phyloP scores from a whole-genome alignment of 2,888 invertebrate genomes.

The Stenodera caucasica region DNA sequence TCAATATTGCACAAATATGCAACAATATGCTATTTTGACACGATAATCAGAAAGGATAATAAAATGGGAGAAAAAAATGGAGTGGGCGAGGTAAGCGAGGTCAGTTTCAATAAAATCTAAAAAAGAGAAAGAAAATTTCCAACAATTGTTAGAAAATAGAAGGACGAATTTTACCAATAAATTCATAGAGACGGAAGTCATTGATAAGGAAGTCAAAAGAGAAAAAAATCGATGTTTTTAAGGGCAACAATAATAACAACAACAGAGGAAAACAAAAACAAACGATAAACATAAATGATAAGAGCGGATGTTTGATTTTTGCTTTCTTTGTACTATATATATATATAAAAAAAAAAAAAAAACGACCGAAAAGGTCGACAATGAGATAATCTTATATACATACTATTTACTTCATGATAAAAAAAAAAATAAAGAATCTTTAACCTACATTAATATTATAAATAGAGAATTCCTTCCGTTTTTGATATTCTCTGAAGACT shows the following conservation, averaged over 20 bases:
- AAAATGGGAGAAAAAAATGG: slow-evolving; percentile 6
- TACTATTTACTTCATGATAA: background rate
- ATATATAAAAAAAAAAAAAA: background rate
- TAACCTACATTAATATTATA: background rate
- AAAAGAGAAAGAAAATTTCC: slow-evolving; percentile 12
- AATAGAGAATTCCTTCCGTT: background rate
- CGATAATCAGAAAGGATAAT: background rate
- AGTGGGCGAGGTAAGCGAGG: too few species aligned
- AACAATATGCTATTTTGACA: background rate
- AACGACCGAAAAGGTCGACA: background rate
- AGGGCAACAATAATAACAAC: too few species aligned
- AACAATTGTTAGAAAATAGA: background rate
- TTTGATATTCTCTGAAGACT: too few species aligned
- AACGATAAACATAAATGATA: background rate
- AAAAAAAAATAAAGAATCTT: background rate
- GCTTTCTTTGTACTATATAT: background rate
- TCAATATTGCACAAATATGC: slow-evolving; percentile 14
- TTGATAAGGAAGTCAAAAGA: too few species aligned
- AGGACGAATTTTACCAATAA: too few species aligned
- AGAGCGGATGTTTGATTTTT: background rate
- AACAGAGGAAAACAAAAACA: too few species aligned
- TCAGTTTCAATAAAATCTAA: background rate
- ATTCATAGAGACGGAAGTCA: too few species aligned
- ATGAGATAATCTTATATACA: background rate
- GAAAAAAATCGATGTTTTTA: too few species aligned